Base-by-base conservation (phyloP, 2,797 vertebrate genomes). In the Enoplosus armatus region DNA sequence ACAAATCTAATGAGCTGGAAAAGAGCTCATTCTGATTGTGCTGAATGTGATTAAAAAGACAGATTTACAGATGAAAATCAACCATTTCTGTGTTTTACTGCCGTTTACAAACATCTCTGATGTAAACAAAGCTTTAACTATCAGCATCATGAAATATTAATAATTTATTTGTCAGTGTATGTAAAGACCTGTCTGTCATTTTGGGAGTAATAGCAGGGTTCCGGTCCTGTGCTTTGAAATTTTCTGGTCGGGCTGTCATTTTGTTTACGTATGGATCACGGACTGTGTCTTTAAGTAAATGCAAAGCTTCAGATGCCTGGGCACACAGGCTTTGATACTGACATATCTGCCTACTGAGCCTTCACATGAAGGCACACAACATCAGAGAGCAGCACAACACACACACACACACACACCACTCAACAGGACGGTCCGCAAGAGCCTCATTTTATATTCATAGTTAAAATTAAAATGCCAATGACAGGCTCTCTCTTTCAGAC, bases 381-480 rank as follows among this genome's bases (percentile, higher is more conserved):
- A 89, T 89, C 87, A 84, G 76, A 85, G 82, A 14, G 26, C 69
- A 41, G 73, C 79, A 59, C 66, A 76, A 88, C 70, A 82, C 56
- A 54, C 24, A 54, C 51, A 53, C 51, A 54, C 24, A 16, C 59
- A 41, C 77, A 64, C 75, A 76, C 47, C 64, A 72, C 86, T 83
- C 85, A 64, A 71, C 75, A 39, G 77, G 63, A 76, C 75, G 8
- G 79, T 82, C 84, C 67, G 10, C 3, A 48, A 81, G 69, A 85
- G 82, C 81, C 85, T 83, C 86, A 85, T 91, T 88, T 88, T 35
- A 80, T 82, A 91, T 91, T 90, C 84, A 91, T 72, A 75, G 85
- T 67, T 77, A 86, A 90, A 91, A 88, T 89, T 85, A 71, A 90
- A 90, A 88, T 56, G 73, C 76, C 80, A 50, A 61, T 82, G 87